These are phyloP conservation scores for Sebastes matsubarae DNA, from an alignment of 2,797 vertebrate species.

Conservation along the genomic window DNA sequence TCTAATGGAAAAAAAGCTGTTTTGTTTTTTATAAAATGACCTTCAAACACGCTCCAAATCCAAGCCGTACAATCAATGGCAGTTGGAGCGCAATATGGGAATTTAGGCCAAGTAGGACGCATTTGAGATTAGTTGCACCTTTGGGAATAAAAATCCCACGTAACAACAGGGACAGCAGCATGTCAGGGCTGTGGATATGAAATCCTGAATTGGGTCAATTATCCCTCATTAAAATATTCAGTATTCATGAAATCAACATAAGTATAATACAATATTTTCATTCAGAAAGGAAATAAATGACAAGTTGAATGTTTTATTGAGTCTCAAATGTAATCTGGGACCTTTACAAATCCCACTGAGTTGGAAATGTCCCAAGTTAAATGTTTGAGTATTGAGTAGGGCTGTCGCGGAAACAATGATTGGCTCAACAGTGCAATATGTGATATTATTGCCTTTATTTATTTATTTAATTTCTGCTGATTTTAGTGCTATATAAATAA, in stretches of 20 bases:
- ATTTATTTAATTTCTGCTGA: too few species aligned
- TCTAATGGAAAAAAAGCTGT: not conserved
- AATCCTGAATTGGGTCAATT: constrained; percentile 22
- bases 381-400: not conserved
- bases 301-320: not conserved
- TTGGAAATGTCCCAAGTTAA: not conserved
- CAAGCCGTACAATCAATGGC: not conserved
- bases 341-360: not conserved
- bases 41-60: constrained; percentile 2
- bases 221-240: not conserved
- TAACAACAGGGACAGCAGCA: not conserved
- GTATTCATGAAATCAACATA: not conserved
- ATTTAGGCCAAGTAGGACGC: constrained; percentile 42
- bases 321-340: not conserved
- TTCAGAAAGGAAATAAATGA: not conserved
- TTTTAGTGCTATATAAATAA: too few species aligned
- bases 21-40: not conserved
- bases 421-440: too few species aligned
- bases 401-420: too few species aligned
- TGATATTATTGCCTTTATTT: too few species aligned
- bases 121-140: constrained; percentile 52
- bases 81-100: constrained; percentile 31
- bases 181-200: constrained; percentile 7
- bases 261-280: not conserved
- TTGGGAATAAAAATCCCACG: constrained; percentile 51